Evolutionary conservation across 2,113 vertebrate species (phyloP), one percentile per base, ranked within the genome.

Genomic region (Haemorhous mexicanus): DNA sequence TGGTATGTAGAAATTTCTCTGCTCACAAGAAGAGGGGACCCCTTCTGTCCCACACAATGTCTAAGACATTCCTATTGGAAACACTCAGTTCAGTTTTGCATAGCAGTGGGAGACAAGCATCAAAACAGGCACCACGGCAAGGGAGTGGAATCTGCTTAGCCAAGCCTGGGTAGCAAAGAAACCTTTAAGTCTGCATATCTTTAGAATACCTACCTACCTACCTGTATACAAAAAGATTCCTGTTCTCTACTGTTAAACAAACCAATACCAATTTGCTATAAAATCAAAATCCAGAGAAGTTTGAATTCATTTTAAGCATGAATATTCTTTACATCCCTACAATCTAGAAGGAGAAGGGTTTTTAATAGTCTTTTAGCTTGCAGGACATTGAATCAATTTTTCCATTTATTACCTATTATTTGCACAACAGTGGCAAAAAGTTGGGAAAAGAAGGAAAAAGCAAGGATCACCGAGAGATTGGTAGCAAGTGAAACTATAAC

Each of bases 11-110:
- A 52, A 49, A 10, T 10, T 58, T 43, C 10, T 59, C 14, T 62
- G 15, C 37, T 59, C 16, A 30, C 7, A 43, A 20, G 43, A 49
- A 46, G 61, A n/a, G 3, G 9, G 4, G 11, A 35, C 0, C 2
- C 6, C 4, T 74, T 50, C 15, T 47, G 74, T 33, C 26, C 4
- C 13, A 50, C 13, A 33, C 0, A 6, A 8, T 52, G n/a, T 37
- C 2, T 20, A 32, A 69, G 39, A 32, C 7, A 39, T 35, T 76
- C 27, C 7, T 52, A 5, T 6, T 17, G 14, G 44, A 68, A 86
- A 16, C 20, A 21, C 8, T 76, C 0, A 0, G 13, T 52, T 73
- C 16, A 35, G 4, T 27, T 66, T 3, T 15, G 18, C 18, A 10
- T 5, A 47, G 21, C 11, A 13, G 21, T 43, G 37, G 62, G 30